Evolutionary conservation across 2,888 invertebrate genomes (phyloP).

Genomic region (Hirtodrosophila histrioides): DNA sequence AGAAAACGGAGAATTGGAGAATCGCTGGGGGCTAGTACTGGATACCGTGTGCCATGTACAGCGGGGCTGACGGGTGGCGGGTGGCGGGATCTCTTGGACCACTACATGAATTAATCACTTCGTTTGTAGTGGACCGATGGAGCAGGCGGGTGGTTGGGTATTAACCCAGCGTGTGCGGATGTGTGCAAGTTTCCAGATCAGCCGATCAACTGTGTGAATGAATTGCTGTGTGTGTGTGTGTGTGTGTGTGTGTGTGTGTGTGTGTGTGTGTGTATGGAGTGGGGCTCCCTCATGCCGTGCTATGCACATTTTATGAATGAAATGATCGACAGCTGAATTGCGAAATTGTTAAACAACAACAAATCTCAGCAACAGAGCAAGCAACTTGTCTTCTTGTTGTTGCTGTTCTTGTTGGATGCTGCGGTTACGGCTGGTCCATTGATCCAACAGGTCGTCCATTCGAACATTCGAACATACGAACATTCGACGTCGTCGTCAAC

Average conservation of each 20-base stretch:
- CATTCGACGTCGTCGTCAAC: slow-evolving; percentile 25
- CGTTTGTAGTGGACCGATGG: slow-evolving; percentile 72
- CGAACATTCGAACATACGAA: too few species aligned
- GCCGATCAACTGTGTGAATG: slow-evolving; percentile 60
- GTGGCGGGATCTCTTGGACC: background rate
- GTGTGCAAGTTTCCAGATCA: slow-evolving; percentile 76
- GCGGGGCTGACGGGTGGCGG: background rate
- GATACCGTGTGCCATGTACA: slow-evolving; percentile 1
- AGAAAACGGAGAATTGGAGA: slow-evolving; percentile 71
- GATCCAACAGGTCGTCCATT: slow-evolving; percentile 73
- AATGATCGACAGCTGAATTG: slow-evolving; percentile 83
- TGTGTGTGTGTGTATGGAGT: slow-evolving; percentile 16
- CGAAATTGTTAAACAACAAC: slow-evolving; percentile 72
- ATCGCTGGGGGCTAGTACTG: slow-evolving; percentile 59
- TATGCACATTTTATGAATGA: slow-evolving; percentile 79
- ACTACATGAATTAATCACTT: slow-evolving; percentile 80
- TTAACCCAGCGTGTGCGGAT: slow-evolving; percentile 72
- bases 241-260: slow-evolving; percentile 18
- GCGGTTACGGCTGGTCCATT: slow-evolving; percentile 49
- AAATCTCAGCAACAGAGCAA: slow-evolving; percentile 44
- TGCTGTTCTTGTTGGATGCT: slow-evolving; percentile 3
- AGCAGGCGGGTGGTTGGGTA: slow-evolving; percentile 68
- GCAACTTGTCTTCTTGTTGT: slow-evolving; percentile 22
- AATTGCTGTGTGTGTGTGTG: slow-evolving; percentile 33
- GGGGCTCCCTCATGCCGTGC: slow-evolving; percentile 48